A percentile compares a stretch with the other conserved stretches of the same genome.
These are phyloP conservation scores for Apteryx owenii DNA, from an alignment of 2,113 vertebrate species.

Conservation along the genomic window DNA sequence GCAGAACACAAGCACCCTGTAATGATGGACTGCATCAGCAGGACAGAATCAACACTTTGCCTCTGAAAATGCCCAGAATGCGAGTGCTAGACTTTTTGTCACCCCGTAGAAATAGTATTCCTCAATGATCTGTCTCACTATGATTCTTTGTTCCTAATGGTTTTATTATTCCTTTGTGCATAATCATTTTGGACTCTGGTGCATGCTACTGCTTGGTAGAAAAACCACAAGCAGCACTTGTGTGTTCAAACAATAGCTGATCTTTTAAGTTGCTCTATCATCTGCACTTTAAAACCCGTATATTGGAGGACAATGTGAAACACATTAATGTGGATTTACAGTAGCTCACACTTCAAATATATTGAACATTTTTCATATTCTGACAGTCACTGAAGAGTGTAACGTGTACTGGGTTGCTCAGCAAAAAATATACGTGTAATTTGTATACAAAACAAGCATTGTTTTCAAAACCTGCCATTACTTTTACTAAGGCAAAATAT, in stretches of 20 bases:
- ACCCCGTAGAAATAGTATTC: neutral
- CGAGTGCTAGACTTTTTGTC: neutral
- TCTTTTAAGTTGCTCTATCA: slow-evolving; percentile 9
- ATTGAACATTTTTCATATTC: neutral
- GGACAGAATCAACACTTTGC: neutral
- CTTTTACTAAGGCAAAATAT: slow-evolving; percentile 43
- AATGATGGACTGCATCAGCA: neutral
- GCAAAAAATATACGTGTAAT: neutral
- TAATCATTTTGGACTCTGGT: neutral
- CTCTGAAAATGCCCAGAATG: neutral
- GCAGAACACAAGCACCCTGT: neutral
- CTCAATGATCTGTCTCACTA: neutral
- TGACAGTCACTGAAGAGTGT: neutral
- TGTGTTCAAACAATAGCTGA: neutral
- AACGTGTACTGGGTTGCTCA: neutral
- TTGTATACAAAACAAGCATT: neutral
- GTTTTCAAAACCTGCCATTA: slow-evolving; percentile 4
- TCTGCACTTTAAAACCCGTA: neutral
- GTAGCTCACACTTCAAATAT: neutral
- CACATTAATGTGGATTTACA: neutral
- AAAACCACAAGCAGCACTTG: neutral
- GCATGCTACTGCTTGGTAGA: neutral
- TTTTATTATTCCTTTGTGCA: fast-evolving
- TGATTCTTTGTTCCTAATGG: neutral
- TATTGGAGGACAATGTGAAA: neutral